Conservation (phyloP, 2,113 vertebrate species). For the Oxyruncus cristatus region DNA sequence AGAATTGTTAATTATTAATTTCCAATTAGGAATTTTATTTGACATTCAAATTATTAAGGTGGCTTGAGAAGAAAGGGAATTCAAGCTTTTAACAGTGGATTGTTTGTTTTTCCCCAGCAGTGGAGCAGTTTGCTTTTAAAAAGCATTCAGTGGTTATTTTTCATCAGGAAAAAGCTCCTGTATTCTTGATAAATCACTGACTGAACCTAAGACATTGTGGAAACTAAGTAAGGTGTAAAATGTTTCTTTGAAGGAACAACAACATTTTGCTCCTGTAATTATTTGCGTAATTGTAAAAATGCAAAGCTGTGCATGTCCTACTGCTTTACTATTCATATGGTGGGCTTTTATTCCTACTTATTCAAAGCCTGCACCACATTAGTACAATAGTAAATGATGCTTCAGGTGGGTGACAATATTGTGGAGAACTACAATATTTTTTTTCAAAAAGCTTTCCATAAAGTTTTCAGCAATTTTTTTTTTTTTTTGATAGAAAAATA, state of each 20-base stretch:
- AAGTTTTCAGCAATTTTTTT: not conserved
- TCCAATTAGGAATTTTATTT: not conserved
- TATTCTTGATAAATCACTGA: not conserved
- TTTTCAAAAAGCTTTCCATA: not conserved
- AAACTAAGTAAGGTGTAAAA: not conserved
- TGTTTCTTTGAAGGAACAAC: not conserved
- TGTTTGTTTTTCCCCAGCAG: slow-evolving; percentile 45
- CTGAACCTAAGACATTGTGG: not conserved
- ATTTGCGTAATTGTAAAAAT: not conserved
- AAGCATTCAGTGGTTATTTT: not conserved
- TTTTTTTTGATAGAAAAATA: not conserved
- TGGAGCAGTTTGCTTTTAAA: slow-evolving; percentile 15
- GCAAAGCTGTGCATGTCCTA: not conserved
- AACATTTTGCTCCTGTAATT: not conserved
- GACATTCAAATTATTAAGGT: not conserved
- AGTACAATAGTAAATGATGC: not conserved
- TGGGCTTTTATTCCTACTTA: not conserved
- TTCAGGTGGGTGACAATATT: not conserved
- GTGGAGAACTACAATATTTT: not conserved
- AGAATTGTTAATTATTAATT: slow-evolving; percentile 43
- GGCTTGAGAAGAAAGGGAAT: slow-evolving; percentile 35
- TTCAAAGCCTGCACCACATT: not conserved
- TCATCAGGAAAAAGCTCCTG: not conserved
- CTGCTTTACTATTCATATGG: not conserved
- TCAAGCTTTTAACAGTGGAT: slow-evolving; percentile 18